phyloP scores from a whole-genome alignment of 53 echinoderm and acorn worm genomes.

The Astropecten irregularis region DNA sequence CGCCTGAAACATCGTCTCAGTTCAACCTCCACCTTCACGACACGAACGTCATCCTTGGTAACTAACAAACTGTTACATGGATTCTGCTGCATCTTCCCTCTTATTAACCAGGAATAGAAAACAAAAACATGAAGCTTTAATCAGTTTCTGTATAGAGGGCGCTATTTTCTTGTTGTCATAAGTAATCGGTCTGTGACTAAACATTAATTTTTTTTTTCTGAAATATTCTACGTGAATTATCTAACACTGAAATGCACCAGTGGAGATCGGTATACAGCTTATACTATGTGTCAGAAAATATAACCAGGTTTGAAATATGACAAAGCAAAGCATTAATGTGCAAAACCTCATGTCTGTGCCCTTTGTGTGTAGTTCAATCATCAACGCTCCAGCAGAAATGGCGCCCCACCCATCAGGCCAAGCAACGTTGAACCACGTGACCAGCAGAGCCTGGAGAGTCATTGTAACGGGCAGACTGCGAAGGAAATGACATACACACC shows the following conservation, averaged over 20 bases:
- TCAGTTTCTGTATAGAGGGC: background rate
- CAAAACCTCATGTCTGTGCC: background rate
- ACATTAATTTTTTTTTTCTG: no score
- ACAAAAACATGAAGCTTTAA: no score
- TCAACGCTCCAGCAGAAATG: constrained; percentile 24
- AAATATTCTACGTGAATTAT: no score
- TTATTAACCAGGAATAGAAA: no score
- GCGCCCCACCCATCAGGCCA: constrained; percentile 11
- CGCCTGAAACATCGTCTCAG: constrained; percentile 24
- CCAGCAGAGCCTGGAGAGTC: constrained; percentile 12
- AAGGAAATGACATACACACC: constrained; percentile 27
- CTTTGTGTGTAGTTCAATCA: background rate
- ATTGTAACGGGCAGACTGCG: background rate
- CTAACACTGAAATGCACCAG: no score
- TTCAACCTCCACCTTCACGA: constrained; percentile 26
- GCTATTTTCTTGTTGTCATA: no score
- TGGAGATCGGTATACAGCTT: no score
- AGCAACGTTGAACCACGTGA: constrained; percentile 21
- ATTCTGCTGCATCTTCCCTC: no score
- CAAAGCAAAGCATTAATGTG: no score
- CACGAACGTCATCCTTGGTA: constrained; percentile 46
- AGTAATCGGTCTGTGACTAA: no score
- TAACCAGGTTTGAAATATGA: no score
- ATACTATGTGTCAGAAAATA: no score
- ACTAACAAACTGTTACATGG: background rate